These are phyloP conservation scores for Phaethon lepturus DNA, from an alignment of 2,113 vertebrate genomes.

Conservation along the genomic window DNA sequence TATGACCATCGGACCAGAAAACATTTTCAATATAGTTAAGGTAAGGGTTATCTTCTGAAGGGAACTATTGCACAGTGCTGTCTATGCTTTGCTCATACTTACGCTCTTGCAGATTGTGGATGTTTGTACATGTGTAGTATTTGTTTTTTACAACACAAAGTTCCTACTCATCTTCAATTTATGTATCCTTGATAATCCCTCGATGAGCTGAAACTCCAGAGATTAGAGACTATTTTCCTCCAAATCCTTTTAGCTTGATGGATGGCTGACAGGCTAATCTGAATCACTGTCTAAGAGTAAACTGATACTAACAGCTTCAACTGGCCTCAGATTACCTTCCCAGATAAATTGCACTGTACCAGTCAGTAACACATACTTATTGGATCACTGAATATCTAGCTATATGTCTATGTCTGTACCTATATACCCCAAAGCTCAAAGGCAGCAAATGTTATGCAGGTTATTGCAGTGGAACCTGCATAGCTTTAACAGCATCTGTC, in stretches of 20 bases:
- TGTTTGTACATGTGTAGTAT: neutral
- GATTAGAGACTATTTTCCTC: conserved; percentile 32
- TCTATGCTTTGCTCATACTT: neutral
- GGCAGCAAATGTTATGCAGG: neutral
- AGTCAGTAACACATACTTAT: neutral
- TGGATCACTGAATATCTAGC: neutral
- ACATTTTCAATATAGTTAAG: conserved; percentile 81
- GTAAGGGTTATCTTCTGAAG: conserved; percentile 66
- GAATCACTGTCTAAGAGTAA: neutral
- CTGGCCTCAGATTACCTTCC: neutral
- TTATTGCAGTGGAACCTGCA: neutral
- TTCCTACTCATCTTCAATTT: neutral
- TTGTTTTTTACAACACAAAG: neutral
- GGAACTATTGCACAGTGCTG: neutral
- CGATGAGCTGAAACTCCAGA: neutral
- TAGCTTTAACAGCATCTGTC: neutral
- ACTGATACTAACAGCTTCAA: conserved; percentile 10
- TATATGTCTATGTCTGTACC: neutral
- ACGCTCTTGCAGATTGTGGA: neutral
- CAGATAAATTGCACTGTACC: neutral
- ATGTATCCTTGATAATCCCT: neutral
- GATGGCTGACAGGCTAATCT: conserved; percentile 19
- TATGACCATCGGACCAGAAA: conserved; percentile 49
- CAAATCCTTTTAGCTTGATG: conserved; percentile 39
- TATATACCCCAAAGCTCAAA: neutral